Evolutionary conservation across 2,888 invertebrate species (phyloP), one percentile per base, ranked within the genome.

Genomic region (Nymphalis polychloros): DNA sequence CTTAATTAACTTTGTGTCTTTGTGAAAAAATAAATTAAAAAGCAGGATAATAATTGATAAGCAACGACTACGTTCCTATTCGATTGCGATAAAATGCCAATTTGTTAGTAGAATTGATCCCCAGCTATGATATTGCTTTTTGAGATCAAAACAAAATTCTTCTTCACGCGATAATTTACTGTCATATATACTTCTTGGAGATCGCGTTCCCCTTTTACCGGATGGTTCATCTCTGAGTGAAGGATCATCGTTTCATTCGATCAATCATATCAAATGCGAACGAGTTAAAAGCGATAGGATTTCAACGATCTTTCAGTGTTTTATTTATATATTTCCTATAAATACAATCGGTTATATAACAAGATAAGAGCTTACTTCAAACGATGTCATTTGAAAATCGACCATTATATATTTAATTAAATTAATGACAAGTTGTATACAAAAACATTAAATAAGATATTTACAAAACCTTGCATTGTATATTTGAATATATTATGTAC

Each of bases 261-360:
- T 70, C 68, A 70, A 70, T 70, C 70, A 70, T 62, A 70, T 59
- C 19, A 35, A 47, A 49, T 46, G 53, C 64, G 57, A 57, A 57
- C 57, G 17, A 57, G 64, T 57, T 65, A 61, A 64, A 70, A 64
- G 68, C 62, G 67, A 67, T 67, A 61, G 61, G 55, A 67, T 67
- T 55, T 67, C 61, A 67, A 55, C 53, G 47, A 62, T 47, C n/a
- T 41, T 57, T 10, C 57, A 19, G 35, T 17, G 41, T 41, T n/a
- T 35, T n/a, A 17, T 16, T 55, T 31, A 31, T 35, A 49, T 16
- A 49, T 8, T 49, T 4, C 41, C 41, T 23, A 23, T 52, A 52
- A 52, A 52, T 23, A 23, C 13, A 23, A 52, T 52, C 16, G 52
- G 5, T 52, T 52, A 52, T 23, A 1, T 23, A 23, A 20, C 13